phyloP scores from a whole-genome alignment of 2,113 vertebrate species.

The Ellobius talpinus region DNA sequence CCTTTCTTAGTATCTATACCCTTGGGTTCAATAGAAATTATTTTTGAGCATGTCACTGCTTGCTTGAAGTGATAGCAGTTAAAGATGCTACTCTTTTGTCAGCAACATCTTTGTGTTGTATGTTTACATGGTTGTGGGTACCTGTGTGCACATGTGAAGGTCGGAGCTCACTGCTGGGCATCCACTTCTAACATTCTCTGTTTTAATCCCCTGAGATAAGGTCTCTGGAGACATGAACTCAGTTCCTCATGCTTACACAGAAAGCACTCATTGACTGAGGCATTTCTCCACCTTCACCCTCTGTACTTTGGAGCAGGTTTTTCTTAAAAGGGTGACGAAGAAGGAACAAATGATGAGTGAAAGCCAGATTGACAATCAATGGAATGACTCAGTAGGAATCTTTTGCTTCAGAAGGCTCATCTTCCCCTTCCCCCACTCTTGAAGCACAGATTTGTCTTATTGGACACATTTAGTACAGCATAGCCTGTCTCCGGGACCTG shows the following conservation, averaged over 20 bases:
- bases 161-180: not conserved
- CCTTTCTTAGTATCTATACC: not conserved
- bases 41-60: not conserved
- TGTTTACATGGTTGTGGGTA: not conserved
- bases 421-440: not conserved
- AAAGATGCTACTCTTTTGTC: not conserved
- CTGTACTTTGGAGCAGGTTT: not conserved
- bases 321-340: not conserved
- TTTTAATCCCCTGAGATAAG: not conserved
- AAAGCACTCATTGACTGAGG: not conserved
- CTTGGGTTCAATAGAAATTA: not conserved
- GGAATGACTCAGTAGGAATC: not conserved
- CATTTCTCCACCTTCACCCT: not conserved
- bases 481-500: not conserved
- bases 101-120: not conserved
- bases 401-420: not conserved
- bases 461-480: conserved; percentile 53
- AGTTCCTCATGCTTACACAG: not conserved
- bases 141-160: not conserved
- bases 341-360: not conserved
- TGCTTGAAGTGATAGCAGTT: not conserved
- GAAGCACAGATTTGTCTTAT: conserved; percentile 53
- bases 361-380: not conserved
- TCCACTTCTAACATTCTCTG: not conserved
- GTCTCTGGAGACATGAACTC: not conserved